Evolutionary conservation across 2,113 vertebrate genomes (phyloP).

Genomic region (Microcebus griseorufus): DNA sequence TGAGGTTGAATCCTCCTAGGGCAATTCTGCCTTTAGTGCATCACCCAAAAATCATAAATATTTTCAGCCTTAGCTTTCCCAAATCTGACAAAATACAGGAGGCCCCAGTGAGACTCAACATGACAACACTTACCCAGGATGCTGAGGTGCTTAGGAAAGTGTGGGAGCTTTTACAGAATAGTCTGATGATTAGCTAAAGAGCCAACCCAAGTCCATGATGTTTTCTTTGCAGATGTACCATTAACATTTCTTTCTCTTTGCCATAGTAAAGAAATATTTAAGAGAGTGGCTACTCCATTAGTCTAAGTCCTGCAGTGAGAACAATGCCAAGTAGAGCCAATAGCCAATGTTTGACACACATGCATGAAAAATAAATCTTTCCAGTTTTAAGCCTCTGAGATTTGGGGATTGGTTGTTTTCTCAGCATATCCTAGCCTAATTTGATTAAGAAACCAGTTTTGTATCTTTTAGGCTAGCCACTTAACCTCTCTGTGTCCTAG

Average conservation of each 20-base stretch:
- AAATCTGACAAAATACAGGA: slow-evolving; percentile 17
- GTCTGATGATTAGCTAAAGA: neutral
- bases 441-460: neutral
- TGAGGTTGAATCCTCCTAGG: slow-evolving; percentile 32
- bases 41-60: neutral
- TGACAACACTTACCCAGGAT: neutral
- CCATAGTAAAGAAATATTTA: neutral
- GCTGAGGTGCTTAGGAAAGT: neutral
- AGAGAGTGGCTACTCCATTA: neutral
- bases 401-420: neutral
- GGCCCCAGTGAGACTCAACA: neutral
- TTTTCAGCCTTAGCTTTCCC: slow-evolving; percentile 49
- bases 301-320: neutral
- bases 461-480: neutral
- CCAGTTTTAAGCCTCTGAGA: neutral
- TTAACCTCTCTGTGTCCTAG: neutral
- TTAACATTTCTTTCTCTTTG: slow-evolving; percentile 4
- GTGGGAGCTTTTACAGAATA: slow-evolving; percentile 15
- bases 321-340: neutral
- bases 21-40: neutral
- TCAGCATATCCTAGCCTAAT: neutral
- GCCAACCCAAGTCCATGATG: neutral
- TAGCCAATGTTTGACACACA: neutral
- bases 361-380: neutral
- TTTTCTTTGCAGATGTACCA: neutral